Conservation (phyloP, 1,140 invertebrate species). For the Bombyx mori region DNA sequence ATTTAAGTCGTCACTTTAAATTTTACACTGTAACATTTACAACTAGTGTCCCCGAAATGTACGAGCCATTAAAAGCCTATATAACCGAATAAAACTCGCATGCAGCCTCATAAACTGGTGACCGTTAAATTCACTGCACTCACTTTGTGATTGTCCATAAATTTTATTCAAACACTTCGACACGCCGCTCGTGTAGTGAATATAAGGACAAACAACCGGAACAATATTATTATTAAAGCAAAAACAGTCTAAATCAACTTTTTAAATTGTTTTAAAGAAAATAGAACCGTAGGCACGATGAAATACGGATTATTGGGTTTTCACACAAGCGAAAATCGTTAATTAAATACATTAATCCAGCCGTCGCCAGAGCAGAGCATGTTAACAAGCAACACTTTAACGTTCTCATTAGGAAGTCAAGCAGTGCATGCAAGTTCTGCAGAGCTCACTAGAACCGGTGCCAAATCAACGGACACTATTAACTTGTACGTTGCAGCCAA, state of each 20-base stretch:
- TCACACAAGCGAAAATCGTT: too few species aligned
- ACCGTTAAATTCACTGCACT: slow-evolving; percentile 61
- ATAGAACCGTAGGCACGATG: too few species aligned
- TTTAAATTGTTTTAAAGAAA: too few species aligned
- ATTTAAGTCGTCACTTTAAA: slow-evolving; percentile 10
- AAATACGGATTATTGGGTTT: too few species aligned
- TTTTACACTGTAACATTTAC: slow-evolving; percentile 45
- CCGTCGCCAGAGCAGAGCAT: neutral
- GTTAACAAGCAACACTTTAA: neutral
- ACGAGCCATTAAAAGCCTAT: slow-evolving; percentile 59
- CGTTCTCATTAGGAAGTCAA: neutral
- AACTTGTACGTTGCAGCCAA: slow-evolving; percentile 1
- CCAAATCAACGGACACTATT: slow-evolving; percentile 4
- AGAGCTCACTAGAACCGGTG: neutral
- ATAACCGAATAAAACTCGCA: slow-evolving; percentile 63
- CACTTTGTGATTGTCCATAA: slow-evolving; percentile 51
- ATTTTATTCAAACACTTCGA: slow-evolving; percentile 59
- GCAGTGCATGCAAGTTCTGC: neutral
- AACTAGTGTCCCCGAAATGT: slow-evolving; percentile 48
- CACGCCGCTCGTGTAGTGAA: slow-evolving; percentile 19
- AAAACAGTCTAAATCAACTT: neutral
- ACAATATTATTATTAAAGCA: slow-evolving; percentile 12
- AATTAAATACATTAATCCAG: too few species aligned
- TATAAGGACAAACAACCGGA: neutral
- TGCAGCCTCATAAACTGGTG: slow-evolving; percentile 46